A percentile compares a stretch with the other conserved stretches of the same genome.
These are phyloP conservation scores for Zoanthus sansibaricus DNA, from an alignment of 92 coral and sea anemone species.

Conservation along the genomic window DNA sequence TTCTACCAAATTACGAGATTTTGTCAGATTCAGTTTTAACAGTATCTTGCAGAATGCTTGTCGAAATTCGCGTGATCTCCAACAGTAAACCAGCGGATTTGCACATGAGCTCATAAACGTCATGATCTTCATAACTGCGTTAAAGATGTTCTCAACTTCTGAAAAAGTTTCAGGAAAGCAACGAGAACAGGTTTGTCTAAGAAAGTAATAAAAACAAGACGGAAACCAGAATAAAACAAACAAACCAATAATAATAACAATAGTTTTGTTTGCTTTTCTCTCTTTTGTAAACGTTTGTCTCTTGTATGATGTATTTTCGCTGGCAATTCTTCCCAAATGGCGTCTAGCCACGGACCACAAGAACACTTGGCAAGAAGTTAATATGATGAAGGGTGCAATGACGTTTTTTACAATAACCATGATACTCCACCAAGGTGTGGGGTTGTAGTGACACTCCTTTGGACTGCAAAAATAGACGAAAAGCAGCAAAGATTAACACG, in stretches of 20 bases:
- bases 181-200: conserved; percentile 72
- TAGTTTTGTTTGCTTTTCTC: conserved; percentile 81
- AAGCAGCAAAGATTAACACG: neutral
- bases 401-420: conserved; percentile 92
- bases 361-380: conserved; percentile 78
- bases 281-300: conserved; percentile 59
- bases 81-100: conserved; percentile 81
- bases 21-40: conserved; percentile 4
- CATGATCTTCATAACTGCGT: conserved; percentile 78
- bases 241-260: conserved; percentile 87
- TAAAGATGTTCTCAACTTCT: conserved; percentile 69
- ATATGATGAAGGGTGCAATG: conserved; percentile 81
- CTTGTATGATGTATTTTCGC: conserved; percentile 8
- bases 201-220: conserved; percentile 90
- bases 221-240: conserved; percentile 96
- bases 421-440: conserved; percentile 96
- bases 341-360: conserved; percentile 82
- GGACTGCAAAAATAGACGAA: neutral
- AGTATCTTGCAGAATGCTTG: conserved; percentile 68
- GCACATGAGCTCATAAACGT: conserved; percentile 84
- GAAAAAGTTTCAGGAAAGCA: conserved; percentile 78
- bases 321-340: conserved; percentile 71
- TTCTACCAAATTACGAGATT: neutral
- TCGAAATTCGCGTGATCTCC: conserved; percentile 76
- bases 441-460: conserved; percentile 75